These are phyloP conservation scores for Rhynchomys soricoides DNA, from an alignment of 2,113 vertebrate species.

Conservation along the genomic window DNA sequence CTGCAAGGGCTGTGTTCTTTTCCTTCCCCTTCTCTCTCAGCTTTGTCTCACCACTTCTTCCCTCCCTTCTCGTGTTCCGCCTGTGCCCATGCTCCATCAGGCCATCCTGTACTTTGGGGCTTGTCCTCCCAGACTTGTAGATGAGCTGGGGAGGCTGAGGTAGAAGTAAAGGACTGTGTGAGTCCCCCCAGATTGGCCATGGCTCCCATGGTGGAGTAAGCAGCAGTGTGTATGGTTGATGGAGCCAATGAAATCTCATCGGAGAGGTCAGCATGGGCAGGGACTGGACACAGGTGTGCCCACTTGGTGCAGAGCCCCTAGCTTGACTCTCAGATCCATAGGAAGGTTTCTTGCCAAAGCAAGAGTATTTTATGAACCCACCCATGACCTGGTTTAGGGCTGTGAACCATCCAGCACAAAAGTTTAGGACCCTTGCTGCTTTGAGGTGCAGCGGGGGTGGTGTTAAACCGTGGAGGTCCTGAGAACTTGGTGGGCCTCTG, in stretches of 20 bases:
- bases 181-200: neutral
- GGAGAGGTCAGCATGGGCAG: neutral
- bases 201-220: neutral
- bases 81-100: neutral
- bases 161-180: neutral
- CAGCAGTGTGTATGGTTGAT: neutral
- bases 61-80: neutral
- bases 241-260: neutral
- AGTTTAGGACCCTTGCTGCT: neutral
- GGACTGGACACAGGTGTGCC: neutral
- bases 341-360: neutral
- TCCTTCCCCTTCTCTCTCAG: too few relatives aligned
- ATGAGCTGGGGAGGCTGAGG: neutral
- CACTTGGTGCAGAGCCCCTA: neutral
- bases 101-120: neutral
- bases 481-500: neutral
- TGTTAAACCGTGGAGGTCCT: neutral
- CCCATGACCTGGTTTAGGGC: neutral
- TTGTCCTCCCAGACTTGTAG: neutral
- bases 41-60: neutral
- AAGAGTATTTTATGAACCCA: neutral
- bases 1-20: too few relatives aligned
- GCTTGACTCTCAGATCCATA: neutral
- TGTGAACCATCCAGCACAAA: neutral
- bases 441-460: neutral